Evolutionary conservation across 2,888 invertebrate species (phyloP), one percentile per base, ranked within the genome.

Genomic region (Eurytoma adleriae): DNA sequence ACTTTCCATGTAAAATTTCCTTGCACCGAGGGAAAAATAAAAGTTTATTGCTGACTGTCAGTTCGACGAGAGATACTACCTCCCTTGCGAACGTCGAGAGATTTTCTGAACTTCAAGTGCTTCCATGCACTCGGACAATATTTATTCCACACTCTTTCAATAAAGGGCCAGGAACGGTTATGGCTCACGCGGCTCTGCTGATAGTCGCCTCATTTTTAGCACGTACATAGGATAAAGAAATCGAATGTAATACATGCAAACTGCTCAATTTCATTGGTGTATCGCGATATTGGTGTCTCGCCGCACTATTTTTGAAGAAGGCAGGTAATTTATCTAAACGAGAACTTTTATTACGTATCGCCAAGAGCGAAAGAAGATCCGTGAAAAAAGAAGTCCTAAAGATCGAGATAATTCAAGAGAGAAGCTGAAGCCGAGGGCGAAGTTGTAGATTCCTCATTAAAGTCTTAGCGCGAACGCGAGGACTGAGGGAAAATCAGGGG

Each of bases 381-480:
- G 27, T 24, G 50, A 50, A 54, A 24, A 14, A 27, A 27, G 18
- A 66, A 48, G n/a, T 20, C 54, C 48, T 72, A 18, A 50, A n/a
- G n/a, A 40, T 18, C n/a, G 54, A 16, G 24, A 30, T 18, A 30
- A 14, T 16, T 52, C 52, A 3, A 52, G 14, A 52, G 3, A 4
- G 13, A 16, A 52, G 52, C 0, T 16, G 13, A 54, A 2, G 14
- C 2, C 14, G 48, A 64, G 52, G 50, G 71, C 14, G 27, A 70
- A 72, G 66, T 68, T 67, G 73, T 54, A 52, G 72, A 74, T 81
- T 81, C 54, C 79, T 79, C 76, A 72, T 82, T 79, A 79, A 79
- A 73, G 76, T 76, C 79, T 82, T 82, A 76, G 54, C 40, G 59
- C 7, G 20, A 16, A n/a, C 14, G 14, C 13, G 3, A 27, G 4